These are phyloP conservation scores for Sebastes goodei DNA, from an alignment of 2,797 vertebrate genomes.

Conservation along the genomic window DNA sequence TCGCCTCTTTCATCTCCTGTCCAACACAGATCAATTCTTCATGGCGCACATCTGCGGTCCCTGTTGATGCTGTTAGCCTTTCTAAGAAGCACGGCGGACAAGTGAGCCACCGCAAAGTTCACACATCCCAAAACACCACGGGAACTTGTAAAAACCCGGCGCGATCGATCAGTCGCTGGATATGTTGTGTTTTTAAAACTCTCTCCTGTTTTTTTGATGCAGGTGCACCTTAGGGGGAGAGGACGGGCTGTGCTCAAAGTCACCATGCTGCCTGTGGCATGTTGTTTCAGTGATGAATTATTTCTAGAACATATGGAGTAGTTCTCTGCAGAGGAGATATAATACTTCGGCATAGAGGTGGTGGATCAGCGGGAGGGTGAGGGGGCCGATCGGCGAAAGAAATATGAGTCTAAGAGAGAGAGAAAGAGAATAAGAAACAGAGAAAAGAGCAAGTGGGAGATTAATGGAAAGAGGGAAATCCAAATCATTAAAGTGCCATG, in stretches of 20 bases:
- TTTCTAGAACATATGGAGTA: constrained; percentile 39
- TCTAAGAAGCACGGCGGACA: constrained; percentile 12
- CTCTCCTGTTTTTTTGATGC: background rate
- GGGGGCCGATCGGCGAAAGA: background rate
- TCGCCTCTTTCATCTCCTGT: constrained; percentile 74
- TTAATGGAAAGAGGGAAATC: constrained; percentile 13
- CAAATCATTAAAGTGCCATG: constrained; percentile 20
- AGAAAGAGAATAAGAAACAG: background rate
- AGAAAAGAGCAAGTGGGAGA: background rate
- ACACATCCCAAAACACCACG: constrained; percentile 17
- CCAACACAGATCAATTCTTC: constrained; percentile 71
- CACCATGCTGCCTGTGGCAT: constrained; percentile 1
- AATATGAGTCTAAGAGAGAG: background rate
- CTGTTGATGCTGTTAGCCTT: constrained; percentile 27
- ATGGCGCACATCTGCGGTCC: constrained; percentile 30
- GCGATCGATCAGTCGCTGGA: background rate
- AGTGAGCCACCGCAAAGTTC: constrained; percentile 11
- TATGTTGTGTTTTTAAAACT: background rate
- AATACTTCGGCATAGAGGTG: constrained; percentile 1
- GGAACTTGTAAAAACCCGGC: constrained; percentile 3
- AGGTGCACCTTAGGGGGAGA: background rate
- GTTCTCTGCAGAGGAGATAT: constrained; percentile 23
- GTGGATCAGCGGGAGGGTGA: background rate
- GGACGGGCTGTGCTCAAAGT: constrained; percentile 6
- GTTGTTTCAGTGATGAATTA: constrained; percentile 53